phyloP scores from a whole-genome alignment of 2,888 invertebrate species.

The Lepetodrilus schrolli region DNA sequence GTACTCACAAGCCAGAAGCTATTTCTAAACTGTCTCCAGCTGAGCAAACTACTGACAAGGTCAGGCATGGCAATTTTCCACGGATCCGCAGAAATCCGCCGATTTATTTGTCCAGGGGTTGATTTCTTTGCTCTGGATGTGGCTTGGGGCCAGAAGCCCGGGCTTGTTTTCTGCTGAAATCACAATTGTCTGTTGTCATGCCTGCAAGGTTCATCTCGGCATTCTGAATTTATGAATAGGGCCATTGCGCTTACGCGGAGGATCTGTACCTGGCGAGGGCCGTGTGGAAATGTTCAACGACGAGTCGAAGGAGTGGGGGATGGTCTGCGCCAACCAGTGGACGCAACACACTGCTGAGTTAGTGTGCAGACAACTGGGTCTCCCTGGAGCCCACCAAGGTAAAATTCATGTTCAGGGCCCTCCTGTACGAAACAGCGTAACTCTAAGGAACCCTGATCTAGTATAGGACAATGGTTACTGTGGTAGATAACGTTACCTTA shows the following conservation, averaged over 20 bases:
- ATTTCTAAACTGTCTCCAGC: too few relatives aligned
- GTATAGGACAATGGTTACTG: too few relatives aligned
- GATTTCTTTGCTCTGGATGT: too few relatives aligned
- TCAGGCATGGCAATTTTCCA: too few relatives aligned
- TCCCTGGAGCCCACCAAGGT: conserved; percentile 55
- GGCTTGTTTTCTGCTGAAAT: not conserved
- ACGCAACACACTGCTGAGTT: conserved; percentile 48
- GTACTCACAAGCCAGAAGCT: too few relatives aligned
- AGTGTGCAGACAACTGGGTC: conserved; percentile 61
- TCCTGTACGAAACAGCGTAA: not conserved
- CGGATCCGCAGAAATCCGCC: too few relatives aligned
- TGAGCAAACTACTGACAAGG: too few relatives aligned
- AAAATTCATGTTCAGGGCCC: not conserved
- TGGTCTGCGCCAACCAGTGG: conserved; percentile 60
- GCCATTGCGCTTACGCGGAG: conserved; percentile 52
- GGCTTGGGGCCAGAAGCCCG: too few relatives aligned
- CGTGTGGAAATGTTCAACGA: conserved; percentile 57
- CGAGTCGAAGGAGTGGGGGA: conserved; percentile 45
- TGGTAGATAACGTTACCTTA: too few relatives aligned
- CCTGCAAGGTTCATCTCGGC: not conserved
- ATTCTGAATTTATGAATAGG: conserved; percentile 44
- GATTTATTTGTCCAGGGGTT: too few relatives aligned
- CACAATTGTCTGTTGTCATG: conserved; percentile 1
- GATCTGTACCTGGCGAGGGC: conserved; percentile 56
- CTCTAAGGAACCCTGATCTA: not conserved